Evolutionary conservation across 2,797 vertebrate species (phyloP), one percentile per base, ranked within the genome.

Genomic region (Trachurus trachurus): DNA sequence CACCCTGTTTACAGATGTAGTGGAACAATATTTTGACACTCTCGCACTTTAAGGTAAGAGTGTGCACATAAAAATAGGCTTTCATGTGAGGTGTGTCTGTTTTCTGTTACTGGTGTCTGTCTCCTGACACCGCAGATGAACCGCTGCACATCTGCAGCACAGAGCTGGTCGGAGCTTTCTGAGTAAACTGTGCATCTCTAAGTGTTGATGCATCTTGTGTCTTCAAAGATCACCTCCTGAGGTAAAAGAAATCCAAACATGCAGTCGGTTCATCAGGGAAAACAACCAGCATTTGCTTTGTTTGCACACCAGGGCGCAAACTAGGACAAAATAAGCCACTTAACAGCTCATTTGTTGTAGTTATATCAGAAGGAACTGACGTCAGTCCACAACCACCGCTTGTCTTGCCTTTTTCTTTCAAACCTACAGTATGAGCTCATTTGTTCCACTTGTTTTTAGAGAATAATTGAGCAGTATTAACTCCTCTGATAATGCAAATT

Each of bases 1-100:
- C 74, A 67, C 76, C 87, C 75, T 64, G 74, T 56, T 61, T 71
- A 76, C 80, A 85, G 62, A 83, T 80, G 78, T n/a, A 75, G 65
- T 4, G 26, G 56, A 84, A 77, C 50, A 45, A 78, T 63, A 61
- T 79, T 77, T 73, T 76, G 75, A 85, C 66, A 66, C 45, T 39
- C 63, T 53, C 59, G 76, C 63, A 85, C 57, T 71, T 71, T 26
- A 37, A 52, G 61, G 66, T 39, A 70, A 71, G 21, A 16, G 29
- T 39, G 37, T 19, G 52, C 54, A 44, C 58, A 47, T 53, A 47
- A 66, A 79, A 56, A 71, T 22, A 12, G 0, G 7, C 52, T 81
- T 74, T 81, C 37, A 65, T 71, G 57, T 54, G 19, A n/a, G 52
- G 4, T n/a, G 47, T 45, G 37, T 83, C 65, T 79, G 76, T 64